Conservation (phyloP, 2,888 invertebrate species). For the Watsonalla binaria region DNA sequence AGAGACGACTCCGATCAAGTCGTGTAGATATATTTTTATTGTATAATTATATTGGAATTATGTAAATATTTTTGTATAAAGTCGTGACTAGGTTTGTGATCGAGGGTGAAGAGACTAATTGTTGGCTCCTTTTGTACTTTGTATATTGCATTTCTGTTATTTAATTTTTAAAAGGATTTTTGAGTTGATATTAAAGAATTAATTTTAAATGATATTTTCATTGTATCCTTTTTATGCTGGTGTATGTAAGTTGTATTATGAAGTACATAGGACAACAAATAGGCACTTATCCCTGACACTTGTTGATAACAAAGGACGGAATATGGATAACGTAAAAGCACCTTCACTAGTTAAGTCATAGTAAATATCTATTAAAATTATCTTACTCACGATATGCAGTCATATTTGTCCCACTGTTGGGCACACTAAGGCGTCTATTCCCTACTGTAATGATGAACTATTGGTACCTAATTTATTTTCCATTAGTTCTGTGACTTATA, state of each 20-base stretch:
- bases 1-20: slow-evolving; percentile 62
- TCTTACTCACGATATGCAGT: too few species aligned
- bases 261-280: neutral
- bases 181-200: neutral
- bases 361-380: too few species aligned
- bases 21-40: slow-evolving; percentile 29
- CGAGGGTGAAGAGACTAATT: neutral
- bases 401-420: too few species aligned
- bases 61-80: slow-evolving; percentile 14
- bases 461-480: too few species aligned
- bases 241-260: neutral
- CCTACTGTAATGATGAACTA: too few species aligned
- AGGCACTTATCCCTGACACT: neutral
- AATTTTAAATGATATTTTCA: slow-evolving; percentile 8
- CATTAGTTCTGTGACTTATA: too few species aligned
- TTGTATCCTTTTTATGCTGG: neutral
- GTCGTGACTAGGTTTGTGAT: slow-evolving; percentile 1
- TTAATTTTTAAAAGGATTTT: neutral
- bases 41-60: slow-evolving; percentile 12
- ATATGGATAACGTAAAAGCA: too few species aligned
- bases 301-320: neutral
- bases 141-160: neutral
- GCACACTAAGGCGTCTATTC: too few species aligned
- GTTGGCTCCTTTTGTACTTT: neutral
- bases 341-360: too few species aligned